Evolutionary conservation across 2,888 invertebrate species (phyloP).

Genomic region (Plagiodera versicolora): DNA sequence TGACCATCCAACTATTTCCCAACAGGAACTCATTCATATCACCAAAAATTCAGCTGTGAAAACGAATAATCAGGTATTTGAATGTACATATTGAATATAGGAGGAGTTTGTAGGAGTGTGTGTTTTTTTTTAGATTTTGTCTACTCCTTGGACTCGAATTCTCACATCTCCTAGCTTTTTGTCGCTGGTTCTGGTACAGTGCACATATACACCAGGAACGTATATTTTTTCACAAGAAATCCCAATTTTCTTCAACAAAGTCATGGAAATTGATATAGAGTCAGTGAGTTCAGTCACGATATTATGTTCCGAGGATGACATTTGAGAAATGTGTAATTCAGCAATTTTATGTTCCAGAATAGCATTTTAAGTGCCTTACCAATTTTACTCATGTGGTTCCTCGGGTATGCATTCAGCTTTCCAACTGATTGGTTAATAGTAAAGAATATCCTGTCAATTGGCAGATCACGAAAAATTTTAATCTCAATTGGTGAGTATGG

Average conservation of each 20-base stretch:
- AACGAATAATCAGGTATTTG: no score
- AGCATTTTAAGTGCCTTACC: no score
- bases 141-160: conserved; percentile 1
- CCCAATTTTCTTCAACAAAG: conserved; percentile 5
- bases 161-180: background rate
- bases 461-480: no score
- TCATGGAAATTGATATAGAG: conserved; percentile 3
- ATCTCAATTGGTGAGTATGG: no score
- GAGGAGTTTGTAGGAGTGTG: no score
- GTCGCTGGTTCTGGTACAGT: background rate
- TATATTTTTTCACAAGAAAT: background rate
- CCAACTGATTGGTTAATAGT: no score
- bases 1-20: conserved; percentile 62
- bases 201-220: background rate
- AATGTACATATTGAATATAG: background rate
- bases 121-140: background rate
- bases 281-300: background rate
- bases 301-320: no score
- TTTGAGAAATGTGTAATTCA: no score
- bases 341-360: no score
- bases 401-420: no score
- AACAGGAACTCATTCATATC: conserved; percentile 68
- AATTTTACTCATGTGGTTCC: no score
- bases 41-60: conserved; percentile 48
- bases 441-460: no score